Base-by-base conservation (phyloP, 2,888 invertebrate genomes). In the Octonoba sinensis region DNA sequence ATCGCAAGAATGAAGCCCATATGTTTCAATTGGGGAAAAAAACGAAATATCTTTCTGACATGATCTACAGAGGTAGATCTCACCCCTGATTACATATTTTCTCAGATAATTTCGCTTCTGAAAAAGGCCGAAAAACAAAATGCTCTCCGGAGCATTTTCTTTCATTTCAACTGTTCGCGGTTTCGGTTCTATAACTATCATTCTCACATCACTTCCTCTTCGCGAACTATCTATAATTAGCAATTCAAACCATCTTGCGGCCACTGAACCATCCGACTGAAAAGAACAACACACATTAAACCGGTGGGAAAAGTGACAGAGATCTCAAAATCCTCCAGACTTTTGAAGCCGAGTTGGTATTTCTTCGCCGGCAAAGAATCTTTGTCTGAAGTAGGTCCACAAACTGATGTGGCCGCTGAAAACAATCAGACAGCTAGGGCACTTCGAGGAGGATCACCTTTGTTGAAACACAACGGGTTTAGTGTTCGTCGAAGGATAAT, bases 231-330 rank as follows among this genome's bases (percentile, higher is more conserved):
- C 62, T 56, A 71, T 70, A 77, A 71, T 77, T 71, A 77, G 69
- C 69, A 54, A 69, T 62, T 76, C 62, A 69, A 70, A 71, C 78
- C 51, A 59, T 51, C 71, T 24, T 18, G 72, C 47, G 78, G 72
- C 65, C 78, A 79, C 66, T 79, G 78, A 79, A 79, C 78, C 72
- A 79, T 59, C 54, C 46, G 46, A 46, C 20, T 22, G 24, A 65
- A 15, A 59, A 46, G 65, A 70, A 69, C n/a, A 75, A 69, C 51
- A 44, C 15, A 27, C 3, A 27, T 44, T 62, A 66, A 56, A 78
- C 62, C 36, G 64, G 71, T 78, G 71, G 71, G 65, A 78, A 78
- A 64, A 20, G 49, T 49, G 16, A 22, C 47, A 49, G 22, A 24
- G 49, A 15, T 16, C 13, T 11, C 22, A 20, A 49, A 65, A 47